phyloP scores from a whole-genome alignment of 2,888 invertebrate species.

The Caprella mutica region DNA sequence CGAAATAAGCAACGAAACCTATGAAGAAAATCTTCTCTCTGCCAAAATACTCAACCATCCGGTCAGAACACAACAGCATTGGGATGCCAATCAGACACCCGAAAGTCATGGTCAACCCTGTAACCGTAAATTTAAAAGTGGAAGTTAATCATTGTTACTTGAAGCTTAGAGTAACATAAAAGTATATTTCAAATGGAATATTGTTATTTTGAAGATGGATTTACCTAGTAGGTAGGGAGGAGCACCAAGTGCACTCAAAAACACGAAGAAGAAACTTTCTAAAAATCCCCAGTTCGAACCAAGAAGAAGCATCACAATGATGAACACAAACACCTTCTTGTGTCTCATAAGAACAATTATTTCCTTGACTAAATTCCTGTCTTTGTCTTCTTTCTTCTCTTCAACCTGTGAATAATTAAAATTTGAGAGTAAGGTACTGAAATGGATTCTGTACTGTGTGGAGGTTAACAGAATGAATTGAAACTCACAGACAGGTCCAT shows the following conservation, averaged over 20 bases:
- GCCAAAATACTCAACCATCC: slow-evolving; percentile 66
- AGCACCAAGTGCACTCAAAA: slow-evolving; percentile 68
- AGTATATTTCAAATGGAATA: no score
- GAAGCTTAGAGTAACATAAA: no score
- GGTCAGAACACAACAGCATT: slow-evolving; percentile 73
- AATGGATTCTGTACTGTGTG: neutral
- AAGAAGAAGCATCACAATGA: slow-evolving; percentile 65
- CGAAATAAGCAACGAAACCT: slow-evolving; percentile 73
- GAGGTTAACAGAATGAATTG: neutral
- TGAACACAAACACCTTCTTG: slow-evolving; percentile 47
- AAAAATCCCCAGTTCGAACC: slow-evolving; percentile 83
- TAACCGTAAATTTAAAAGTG: no score
- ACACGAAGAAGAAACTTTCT: slow-evolving; percentile 75
- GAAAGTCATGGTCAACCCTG: slow-evolving; percentile 70
- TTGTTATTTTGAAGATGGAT: no score
- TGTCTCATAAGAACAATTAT: slow-evolving; percentile 10
- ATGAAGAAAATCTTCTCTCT: slow-evolving; percentile 72
- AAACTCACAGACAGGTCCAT: neutral
- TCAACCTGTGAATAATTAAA: neutral
- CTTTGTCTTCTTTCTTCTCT: neutral
- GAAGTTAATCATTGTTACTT: no score
- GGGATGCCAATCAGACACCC: slow-evolving; percentile 73
- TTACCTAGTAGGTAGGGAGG: slow-evolving; percentile 68
- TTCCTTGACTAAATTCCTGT: slow-evolving; percentile 8
- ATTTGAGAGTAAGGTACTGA: neutral